phyloP scores from a whole-genome alignment of 2,797 vertebrate species.

The Tragopan temminckii region DNA sequence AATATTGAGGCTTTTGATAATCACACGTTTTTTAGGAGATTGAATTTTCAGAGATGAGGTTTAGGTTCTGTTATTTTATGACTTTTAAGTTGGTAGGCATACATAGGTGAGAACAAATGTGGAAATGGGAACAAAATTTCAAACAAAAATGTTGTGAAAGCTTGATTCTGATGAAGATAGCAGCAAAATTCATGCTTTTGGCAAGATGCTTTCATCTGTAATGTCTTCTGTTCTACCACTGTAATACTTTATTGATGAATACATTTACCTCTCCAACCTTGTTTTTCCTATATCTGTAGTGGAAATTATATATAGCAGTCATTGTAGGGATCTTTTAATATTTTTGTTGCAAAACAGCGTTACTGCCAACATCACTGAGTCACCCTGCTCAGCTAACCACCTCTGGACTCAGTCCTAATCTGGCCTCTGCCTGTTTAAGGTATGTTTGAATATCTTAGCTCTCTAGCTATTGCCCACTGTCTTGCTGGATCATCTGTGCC shows the following conservation, averaged over 20 bases:
- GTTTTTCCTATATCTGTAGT: background rate
- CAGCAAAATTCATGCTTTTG: background rate
- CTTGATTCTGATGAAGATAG: background rate
- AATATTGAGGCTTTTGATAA: background rate
- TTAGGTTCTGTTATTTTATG: background rate
- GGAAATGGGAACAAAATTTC: background rate
- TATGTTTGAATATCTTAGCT: background rate
- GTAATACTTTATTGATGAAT: background rate
- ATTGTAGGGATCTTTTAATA: background rate
- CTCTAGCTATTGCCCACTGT: background rate
- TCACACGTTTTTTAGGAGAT: background rate
- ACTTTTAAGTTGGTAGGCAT: background rate
- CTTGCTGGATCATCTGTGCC: background rate
- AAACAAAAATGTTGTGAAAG: background rate
- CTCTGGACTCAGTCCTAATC: background rate
- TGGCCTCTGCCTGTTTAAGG: background rate
- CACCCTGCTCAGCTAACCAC: background rate
- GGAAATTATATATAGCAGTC: background rate
- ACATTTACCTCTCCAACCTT: background rate
- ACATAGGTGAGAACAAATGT: background rate
- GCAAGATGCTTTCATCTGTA: background rate
- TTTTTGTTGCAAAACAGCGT: background rate
- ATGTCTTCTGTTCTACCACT: background rate
- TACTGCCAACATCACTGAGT: fast-evolving
- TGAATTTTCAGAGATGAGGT: background rate